Base-by-base conservation (phyloP, 2,888 invertebrate species). In the Monoplex corrugatus region DNA sequence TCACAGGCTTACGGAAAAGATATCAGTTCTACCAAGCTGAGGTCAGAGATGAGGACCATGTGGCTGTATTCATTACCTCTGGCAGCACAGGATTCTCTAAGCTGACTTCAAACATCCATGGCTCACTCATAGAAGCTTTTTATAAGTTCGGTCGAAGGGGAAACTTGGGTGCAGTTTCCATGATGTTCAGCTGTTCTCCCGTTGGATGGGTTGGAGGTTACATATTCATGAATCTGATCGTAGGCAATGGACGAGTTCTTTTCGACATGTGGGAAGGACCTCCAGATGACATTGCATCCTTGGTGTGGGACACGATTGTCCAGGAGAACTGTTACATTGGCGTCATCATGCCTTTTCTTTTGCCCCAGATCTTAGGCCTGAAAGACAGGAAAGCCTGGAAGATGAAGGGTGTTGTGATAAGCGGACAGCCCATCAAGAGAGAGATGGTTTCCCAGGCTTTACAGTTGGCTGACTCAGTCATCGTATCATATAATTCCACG, bases 1-100 rank as follows among this genome's bases (percentile, higher is more conserved):
- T 90, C 1, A 68, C 0, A 68, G 86, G 57, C 68, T 89, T 75
- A 88, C 89, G n/a, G 89, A n/a, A 5, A 35, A 10, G 35, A 63
- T 23, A 85, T 63, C 28, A 38, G 43, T 57, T 50, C 8, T 85
- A 63, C 85, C 1, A 28, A 28, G 38, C 50, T 19, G 85, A 85
- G 38, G 85, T 63, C 13, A 23, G 35, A 6, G 40, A 35, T 8
- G 85, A 85, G 19, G 85, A 85, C 19, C 13, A 32, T 13, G 40
- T 28, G 10, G n/a, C 40, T 32, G 40, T 85, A 3, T 28, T 85
- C 63, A 85, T 38, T 10, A 63, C 85, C 23, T 85, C 85, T 35
- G 85, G 85, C 13, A 85, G 85, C 85, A 85, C 85, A 13, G 85
- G 85, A 2, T 85, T 85, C 63, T 85, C 85, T 23, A 85, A 85